Evolutionary conservation across 2,888 invertebrate genomes (phyloP), one percentile per base, ranked within the genome.

Genomic region (Hymenopus coronatus): DNA sequence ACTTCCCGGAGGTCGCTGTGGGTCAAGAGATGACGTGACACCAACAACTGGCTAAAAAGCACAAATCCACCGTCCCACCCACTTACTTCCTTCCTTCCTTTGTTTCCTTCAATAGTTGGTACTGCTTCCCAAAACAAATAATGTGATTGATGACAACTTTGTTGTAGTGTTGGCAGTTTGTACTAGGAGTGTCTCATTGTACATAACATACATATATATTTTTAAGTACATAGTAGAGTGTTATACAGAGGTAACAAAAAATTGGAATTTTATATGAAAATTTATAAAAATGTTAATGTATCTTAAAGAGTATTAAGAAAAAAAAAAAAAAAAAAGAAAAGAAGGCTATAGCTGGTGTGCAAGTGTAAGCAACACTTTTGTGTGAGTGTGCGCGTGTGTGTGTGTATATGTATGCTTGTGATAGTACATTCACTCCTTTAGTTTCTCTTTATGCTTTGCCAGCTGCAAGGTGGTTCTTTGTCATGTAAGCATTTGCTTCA

Each of bases 161-260:
- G 85, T 85, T 85, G 85, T 85, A 85, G 85, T 14, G 27, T 84
- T 85, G 85, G 40, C 40, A 85, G 40, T n/a, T 54, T 27, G 85
- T 85, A 85, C 54, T 27, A 46, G 85, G n/a, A 85, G 27, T 14
- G 40, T 28, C n/a, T 54, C 4, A 14, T 28, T 46, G 40, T 46
- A 88, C 28, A 88, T 88, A 83, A 14, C 33, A 54, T 9, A 15
- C 15, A 85, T 85, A 70, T 85, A 88, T 88, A 88, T 88, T 88
- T 88, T 88, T 88, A 88, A 88, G 88, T 88, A 88, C 88, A 40
- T 88, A 46, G 33, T 83, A 88, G 70, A 86, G 83, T 88, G 88
- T 88, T 88, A 82, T 40, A 82, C 81, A 87, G n/a, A 82, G 82
- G 83, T 85, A 85, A 85, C 85, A 14, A 46, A 83, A 82, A 82